Base-by-base conservation (phyloP, 2,888 invertebrate genomes). In the Teleiodes luculella region DNA sequence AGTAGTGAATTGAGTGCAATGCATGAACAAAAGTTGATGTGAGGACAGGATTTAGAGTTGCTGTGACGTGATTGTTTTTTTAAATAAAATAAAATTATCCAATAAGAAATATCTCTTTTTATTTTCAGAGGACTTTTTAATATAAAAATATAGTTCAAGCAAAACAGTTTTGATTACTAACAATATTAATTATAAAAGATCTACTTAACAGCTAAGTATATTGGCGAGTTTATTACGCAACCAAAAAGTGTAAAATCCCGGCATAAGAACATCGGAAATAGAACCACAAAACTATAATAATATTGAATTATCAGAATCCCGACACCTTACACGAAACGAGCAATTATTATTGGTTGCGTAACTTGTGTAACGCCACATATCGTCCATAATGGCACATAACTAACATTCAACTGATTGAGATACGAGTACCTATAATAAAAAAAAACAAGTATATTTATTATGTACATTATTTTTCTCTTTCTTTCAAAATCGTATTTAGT, bases 1-100 rank as follows among this genome's bases (percentile, higher is more conserved):
- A 79, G 80, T 86, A 86, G 86, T 83, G 78, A 81, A 81, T 72
- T 80, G 78, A 75, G 77, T 80, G 83, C 70, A 72, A 70, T 65
- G 68, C 71, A 69, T 79, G 75, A 78, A 77, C 74, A 80, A 78
- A 35, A 77, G 70, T 70, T 66, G 57, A 68, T 70, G 72, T 68
- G 73, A 70, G 68, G 55, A 58, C 5, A 41, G 64, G 66, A 67
- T 72, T 68, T 71, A 74, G 73, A 66, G 78, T 75, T 80, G 74
- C 72, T 75, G 76, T 67, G 65, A 66, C 64, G 78, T 77, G 75
- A 76, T 76, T 73, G 70, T 68, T 77, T 76, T 78, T 74, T 58
- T 47, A 33, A 20, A 31, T 43, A 33, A 47, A 47, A 47, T 47
- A 31, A 47, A 47, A 47, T 11, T 5, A 47, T 33, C 33, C 31